Evolutionary conservation across 2,113 vertebrate species (phyloP).

Genomic region (Thamnaconus septentrionalis): DNA sequence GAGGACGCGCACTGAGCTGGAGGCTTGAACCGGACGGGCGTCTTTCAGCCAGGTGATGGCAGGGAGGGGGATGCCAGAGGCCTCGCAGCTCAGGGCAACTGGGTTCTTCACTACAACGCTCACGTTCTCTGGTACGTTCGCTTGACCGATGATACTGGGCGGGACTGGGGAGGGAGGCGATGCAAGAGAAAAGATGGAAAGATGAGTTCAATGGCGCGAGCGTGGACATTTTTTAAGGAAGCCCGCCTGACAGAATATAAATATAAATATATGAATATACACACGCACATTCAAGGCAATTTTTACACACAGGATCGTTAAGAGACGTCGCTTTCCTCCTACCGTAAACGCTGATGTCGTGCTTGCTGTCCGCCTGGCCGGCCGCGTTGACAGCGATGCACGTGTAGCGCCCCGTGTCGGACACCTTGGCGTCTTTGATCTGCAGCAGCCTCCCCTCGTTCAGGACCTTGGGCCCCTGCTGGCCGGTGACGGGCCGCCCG

Average conservation of each 20-base stretch:
- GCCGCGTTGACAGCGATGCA: slow-evolving; percentile 90
- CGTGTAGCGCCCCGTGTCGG: slow-evolving; percentile 88
- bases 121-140: slow-evolving; percentile 82
- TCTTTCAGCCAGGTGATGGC: slow-evolving; percentile 89
- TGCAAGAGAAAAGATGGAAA: not conserved
- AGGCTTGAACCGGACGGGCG: slow-evolving; percentile 77
- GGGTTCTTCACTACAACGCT: slow-evolving; percentile 91
- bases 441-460: slow-evolving; percentile 79
- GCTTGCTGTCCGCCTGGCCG: slow-evolving; percentile 88
- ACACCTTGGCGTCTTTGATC: slow-evolving; percentile 78
- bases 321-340: no score
- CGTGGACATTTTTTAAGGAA: no score
- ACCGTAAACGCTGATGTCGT: slow-evolving; percentile 89
- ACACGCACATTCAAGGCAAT: no score
- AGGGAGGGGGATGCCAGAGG: slow-evolving; percentile 90
- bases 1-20: slow-evolving; percentile 79
- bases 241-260: no score
- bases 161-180: slow-evolving; percentile 76
- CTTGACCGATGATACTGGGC: slow-evolving; percentile 82
- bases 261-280: no score
- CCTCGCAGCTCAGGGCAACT: slow-evolving; percentile 86
- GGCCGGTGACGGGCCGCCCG: slow-evolving; percentile 73
- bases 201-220: not conserved
- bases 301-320: no score
- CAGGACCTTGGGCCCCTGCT: slow-evolving; percentile 67